Percentiles rank a stretch among this genome's conserved stretches.
These are phyloP conservation scores for Drosophila antonietae DNA, from an alignment of 2,888 invertebrate genomes.

Conservation along the genomic window DNA sequence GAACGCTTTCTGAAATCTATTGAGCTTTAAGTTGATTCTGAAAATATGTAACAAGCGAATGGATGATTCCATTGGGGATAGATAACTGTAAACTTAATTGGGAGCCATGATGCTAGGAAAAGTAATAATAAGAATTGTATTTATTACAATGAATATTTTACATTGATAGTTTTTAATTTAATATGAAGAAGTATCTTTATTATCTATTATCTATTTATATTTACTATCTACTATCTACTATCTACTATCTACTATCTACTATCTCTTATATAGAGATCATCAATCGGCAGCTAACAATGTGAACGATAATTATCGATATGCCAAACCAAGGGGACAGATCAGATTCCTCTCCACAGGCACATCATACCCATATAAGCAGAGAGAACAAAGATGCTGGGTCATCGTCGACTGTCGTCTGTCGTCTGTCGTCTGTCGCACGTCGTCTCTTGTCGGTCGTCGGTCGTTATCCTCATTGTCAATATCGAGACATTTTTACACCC, in stretches of 20 bases:
- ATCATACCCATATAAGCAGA: not conserved
- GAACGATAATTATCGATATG: conserved; percentile 69
- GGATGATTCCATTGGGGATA: not conserved
- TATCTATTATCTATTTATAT: not conserved
- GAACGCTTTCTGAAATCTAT: conserved; percentile 15
- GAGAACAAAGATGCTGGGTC: conserved; percentile 62
- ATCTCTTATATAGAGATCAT: not conserved
- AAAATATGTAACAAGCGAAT: conserved; percentile 5
- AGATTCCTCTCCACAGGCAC: conserved; percentile 11
- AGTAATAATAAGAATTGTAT: not conserved
- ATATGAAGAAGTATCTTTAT: no score
- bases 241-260: conserved; percentile 5
- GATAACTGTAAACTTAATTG: not conserved
- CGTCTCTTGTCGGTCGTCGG: conserved; percentile 45
- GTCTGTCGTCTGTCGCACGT: conserved; percentile 38
- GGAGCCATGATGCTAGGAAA: not conserved
- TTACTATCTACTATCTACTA: conserved; percentile 6
- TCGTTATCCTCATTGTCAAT: conserved; percentile 68
- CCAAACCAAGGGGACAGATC: conserved; percentile 53
- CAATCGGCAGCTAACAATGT: conserved; percentile 37
- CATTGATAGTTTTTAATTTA: no score
- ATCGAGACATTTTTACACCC: conserved; percentile 54
- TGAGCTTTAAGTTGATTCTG: conserved; percentile 8
- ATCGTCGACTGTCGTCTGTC: conserved; percentile 41
- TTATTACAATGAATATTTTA: not conserved